phyloP scores from a whole-genome alignment of 2,113 vertebrate species.

The Oophaga pumilio region DNA sequence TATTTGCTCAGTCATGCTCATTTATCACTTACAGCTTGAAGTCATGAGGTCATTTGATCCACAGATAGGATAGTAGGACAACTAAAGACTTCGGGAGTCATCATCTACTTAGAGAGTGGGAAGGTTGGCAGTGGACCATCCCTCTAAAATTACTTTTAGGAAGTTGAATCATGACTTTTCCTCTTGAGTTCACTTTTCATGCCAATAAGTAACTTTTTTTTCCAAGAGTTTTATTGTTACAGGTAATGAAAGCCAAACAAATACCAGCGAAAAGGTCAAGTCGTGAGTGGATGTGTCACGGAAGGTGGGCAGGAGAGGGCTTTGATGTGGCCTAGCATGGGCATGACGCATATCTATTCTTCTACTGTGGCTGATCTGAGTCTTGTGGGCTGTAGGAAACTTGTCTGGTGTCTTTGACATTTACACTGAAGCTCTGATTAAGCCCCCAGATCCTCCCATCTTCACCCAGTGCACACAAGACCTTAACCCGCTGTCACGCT shows the following conservation, averaged over 20 bases:
- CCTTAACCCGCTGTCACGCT: background rate
- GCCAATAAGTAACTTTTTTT: background rate
- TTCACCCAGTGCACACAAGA: background rate
- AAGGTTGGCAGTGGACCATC: background rate
- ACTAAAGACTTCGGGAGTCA: background rate
- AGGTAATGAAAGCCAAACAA: constrained; percentile 26
- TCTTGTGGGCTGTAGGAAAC: background rate
- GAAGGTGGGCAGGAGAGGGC: background rate
- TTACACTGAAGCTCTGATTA: background rate
- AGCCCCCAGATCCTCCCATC: background rate
- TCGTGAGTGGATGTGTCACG: background rate
- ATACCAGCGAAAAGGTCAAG: background rate
- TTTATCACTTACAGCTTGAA: constrained; percentile 1
- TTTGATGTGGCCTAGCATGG: constrained; percentile 14
- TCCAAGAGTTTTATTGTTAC: background rate
- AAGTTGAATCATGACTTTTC: background rate
- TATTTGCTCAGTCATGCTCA: background rate
- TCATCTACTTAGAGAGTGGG: background rate
- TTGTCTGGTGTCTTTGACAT: background rate
- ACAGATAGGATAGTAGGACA: background rate
- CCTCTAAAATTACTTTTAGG: constrained; percentile 11
- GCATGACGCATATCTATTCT: background rate
- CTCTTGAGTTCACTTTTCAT: background rate
- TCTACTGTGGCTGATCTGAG: background rate
- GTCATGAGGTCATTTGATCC: background rate